Evolutionary conservation across 2,888 invertebrate species (phyloP), one percentile per base, ranked within the genome.

Genomic region (Brachypalpus laphriformis): DNA sequence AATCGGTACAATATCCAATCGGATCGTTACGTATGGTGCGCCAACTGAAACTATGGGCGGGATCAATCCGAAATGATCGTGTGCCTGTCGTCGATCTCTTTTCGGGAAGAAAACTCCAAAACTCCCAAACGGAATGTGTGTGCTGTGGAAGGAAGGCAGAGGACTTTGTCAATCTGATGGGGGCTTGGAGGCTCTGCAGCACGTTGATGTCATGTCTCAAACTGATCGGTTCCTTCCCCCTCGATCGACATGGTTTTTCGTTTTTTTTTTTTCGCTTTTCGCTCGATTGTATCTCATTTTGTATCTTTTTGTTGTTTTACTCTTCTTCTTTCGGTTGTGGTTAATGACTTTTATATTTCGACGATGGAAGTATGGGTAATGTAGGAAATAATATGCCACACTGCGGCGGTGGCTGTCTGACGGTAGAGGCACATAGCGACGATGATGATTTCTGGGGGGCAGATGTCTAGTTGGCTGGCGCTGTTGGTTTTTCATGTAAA

Each of bases 1-100:
- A 37, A 54, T n/a, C 47, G 25, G 61, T 28, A 47, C 71, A 78
- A 42, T 63, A 72, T 18, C 80, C 80, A 80, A 80, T 80, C 65
- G 56, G 66, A 80, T 80, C 80, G 57, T 57, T 59, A 72, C 57
- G 40, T 63, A 80, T 59, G 49, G 57, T 34, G 49, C 18, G 31
- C 56, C 65, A 66, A 72, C 72, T 66, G 18, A 49, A 72, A 80
- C 18, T 57, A 80, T 72, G 80, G 80, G 80, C 80, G 80, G 80
- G 80, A 72, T 72, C 65, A 72, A 57, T 42, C 20, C 9, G 9
- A n/a, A 5, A 18, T 14, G 31, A 56, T 45, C 56, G 11, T 16
- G 25, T 42, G 22, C 40, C 11, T 16, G n/a, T 18, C 25, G 28
- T n/a, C 34, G 11, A 34, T 34, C 34, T 34, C 5, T 57, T 65